Evolutionary conservation across 2,888 invertebrate species (phyloP).

Genomic region (Gymnosoma rotundatum): DNA sequence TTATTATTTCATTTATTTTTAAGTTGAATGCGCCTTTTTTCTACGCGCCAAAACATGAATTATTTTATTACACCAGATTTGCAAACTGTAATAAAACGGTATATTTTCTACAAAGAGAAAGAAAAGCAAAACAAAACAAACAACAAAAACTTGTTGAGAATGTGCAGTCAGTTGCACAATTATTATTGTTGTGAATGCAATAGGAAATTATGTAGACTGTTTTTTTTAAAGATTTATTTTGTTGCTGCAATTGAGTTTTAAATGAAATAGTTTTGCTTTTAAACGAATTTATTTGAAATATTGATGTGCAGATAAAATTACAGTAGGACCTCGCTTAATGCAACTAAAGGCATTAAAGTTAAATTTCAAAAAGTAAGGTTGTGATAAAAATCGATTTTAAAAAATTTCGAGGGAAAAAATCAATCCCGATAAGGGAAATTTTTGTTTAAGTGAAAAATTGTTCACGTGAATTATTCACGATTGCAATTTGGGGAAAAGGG

Average conservation of each 20-base stretch:
- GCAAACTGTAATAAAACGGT: neutral
- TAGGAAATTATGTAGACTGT: constrained; percentile 11
- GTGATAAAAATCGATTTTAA: too few relatives aligned
- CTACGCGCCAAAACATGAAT: constrained; percentile 38
- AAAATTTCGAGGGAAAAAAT: too few relatives aligned
- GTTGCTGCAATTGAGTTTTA: constrained; percentile 10
- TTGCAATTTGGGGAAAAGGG: too few relatives aligned
- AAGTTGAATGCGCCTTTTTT: constrained; percentile 51
- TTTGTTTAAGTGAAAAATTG: too few relatives aligned
- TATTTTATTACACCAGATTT: constrained; percentile 30
- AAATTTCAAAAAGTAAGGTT: too few relatives aligned
- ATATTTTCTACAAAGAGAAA: constrained; percentile 33
- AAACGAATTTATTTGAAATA: constrained; percentile 8
- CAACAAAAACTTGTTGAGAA: constrained; percentile 15
- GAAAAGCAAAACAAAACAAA: constrained; percentile 23
- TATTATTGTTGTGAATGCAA: constrained; percentile 39
- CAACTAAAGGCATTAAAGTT: too few relatives aligned
- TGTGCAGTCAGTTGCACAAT: constrained; percentile 56
- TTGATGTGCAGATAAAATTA: neutral
- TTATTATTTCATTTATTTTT: constrained; percentile 21
- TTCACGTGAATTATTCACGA: too few relatives aligned
- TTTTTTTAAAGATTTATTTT: constrained; percentile 1
- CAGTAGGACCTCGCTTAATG: too few relatives aligned
- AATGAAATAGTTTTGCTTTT: neutral
- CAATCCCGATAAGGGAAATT: too few relatives aligned